Conservation (phyloP, 2,113 vertebrate species). For the Mastomys natalensis region DNA sequence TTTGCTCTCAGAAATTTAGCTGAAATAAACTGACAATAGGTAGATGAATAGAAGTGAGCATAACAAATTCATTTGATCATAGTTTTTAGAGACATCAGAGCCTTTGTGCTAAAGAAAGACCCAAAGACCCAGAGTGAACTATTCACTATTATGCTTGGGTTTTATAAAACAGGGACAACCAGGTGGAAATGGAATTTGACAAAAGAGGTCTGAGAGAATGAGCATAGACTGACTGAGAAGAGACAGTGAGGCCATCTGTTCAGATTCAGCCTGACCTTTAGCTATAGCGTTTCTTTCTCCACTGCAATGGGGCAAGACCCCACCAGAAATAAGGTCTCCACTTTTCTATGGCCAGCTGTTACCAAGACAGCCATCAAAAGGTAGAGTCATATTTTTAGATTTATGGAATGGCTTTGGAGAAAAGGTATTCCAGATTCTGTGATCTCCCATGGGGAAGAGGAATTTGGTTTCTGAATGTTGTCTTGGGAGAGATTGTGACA, state of each 20-base stretch:
- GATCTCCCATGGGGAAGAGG: neutral
- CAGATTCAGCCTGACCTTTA: neutral
- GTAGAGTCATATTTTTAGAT: neutral
- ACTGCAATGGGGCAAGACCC: neutral
- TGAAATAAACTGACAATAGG: constrained; percentile 39
- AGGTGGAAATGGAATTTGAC: neutral
- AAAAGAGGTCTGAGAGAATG: neutral
- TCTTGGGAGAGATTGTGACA: neutral
- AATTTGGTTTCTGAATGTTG: neutral
- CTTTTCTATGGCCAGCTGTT: constrained; percentile 1
- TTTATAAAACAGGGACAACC: neutral
- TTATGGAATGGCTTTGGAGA: neutral
- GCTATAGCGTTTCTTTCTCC: neutral
- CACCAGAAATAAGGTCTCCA: neutral
- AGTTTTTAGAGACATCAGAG: constrained; percentile 27
- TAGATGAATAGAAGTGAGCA: neutral
- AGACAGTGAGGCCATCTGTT: neutral
- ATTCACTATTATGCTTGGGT: neutral
- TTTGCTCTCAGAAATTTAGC: neutral
- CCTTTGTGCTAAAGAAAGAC: neutral
- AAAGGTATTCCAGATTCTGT: neutral
- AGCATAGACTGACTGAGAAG: neutral
- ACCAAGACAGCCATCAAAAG: constrained; percentile 12
- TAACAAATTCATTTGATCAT: constrained; percentile 18
- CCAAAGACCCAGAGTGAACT: constrained; percentile 5